Evolutionary conservation across 2,113 vertebrate genomes (phyloP).

Genomic region (Nerophis lumbriciformis): DNA sequence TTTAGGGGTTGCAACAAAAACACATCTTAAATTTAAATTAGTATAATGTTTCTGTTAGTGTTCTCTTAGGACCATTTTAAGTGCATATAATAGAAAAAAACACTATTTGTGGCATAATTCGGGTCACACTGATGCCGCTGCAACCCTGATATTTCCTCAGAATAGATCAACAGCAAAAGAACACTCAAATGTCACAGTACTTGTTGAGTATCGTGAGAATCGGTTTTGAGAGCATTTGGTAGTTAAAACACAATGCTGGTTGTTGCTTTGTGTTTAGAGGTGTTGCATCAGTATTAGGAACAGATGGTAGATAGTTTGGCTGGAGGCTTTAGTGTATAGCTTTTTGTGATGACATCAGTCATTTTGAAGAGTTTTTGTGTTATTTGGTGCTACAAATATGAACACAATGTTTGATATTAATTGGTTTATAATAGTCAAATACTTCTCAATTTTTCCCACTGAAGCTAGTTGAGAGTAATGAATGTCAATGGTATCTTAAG

Average conservation of each 20-base stretch:
- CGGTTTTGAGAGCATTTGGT: conserved; percentile 15
- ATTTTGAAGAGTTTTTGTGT: conserved; percentile 19
- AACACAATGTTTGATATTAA: not conserved
- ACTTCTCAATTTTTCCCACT: not conserved
- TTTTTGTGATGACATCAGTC: conserved; percentile 20
- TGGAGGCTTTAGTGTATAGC: conserved; percentile 13
- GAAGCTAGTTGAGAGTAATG: conserved; percentile 3
- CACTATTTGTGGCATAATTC: not conserved
- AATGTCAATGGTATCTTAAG: conserved; percentile 16
- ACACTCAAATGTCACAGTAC: conserved; percentile 15
- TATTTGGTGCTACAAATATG: conserved; percentile 19
- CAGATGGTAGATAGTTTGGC: not conserved
- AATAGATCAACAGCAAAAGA: conserved; percentile 8
- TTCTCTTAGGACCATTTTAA: not conserved
- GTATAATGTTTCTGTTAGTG: not conserved
- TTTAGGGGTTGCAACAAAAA: conserved; percentile 30
- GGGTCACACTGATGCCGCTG: not conserved
- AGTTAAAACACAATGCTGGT: conserved; percentile 16
- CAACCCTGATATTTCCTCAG: not conserved
- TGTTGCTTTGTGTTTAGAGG: not conserved
- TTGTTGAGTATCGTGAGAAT: conserved; percentile 35
- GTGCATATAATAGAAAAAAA: not conserved
- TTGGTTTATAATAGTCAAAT: not conserved
- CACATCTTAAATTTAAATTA: not conserved
- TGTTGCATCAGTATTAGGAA: conserved; percentile 16